These are phyloP conservation scores for Diachasma alloeum DNA, from an alignment of 1,140 invertebrate genomes.

Conservation along the genomic window DNA sequence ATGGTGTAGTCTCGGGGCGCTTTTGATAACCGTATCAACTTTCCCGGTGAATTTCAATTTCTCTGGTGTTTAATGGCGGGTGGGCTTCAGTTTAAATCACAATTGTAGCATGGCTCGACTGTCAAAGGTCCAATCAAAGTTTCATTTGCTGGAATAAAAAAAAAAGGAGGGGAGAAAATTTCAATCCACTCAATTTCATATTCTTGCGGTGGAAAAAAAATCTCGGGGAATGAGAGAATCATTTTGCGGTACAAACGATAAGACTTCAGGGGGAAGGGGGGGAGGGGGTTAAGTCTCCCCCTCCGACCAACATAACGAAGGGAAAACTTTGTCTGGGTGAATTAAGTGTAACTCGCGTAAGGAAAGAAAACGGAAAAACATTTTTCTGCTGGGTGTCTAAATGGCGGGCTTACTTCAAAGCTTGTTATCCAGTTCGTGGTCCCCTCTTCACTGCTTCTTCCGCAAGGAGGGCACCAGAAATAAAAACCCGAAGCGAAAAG, in stretches of 20 bases:
- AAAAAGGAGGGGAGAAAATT: neutral
- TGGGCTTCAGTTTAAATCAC: neutral
- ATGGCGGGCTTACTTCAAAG: conserved; percentile 49
- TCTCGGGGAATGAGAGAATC: conserved; percentile 7
- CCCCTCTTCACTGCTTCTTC: conserved; percentile 3
- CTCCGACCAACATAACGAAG: conserved; percentile 39
- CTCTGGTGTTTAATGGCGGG: conserved; percentile 26
- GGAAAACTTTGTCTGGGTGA: conserved; percentile 45
- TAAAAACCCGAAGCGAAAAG: conserved; percentile 15
- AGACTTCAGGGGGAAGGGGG: neutral
- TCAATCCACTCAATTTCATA: neutral
- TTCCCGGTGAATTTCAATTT: conserved; percentile 38
- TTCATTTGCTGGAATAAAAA: neutral
- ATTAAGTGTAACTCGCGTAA: conserved; percentile 44
- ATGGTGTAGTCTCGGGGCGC: conserved; percentile 37
- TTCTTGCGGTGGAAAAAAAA: conserved; percentile 11
- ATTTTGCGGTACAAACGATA: conserved; percentile 44
- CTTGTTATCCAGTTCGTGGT: conserved; percentile 43
- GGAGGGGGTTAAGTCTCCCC: neutral
- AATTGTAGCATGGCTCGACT: neutral
- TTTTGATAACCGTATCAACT: conserved; percentile 32
- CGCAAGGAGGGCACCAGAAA: neutral
- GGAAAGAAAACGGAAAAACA: conserved; percentile 44
- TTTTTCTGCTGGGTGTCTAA: conserved; percentile 47
- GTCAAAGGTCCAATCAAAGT: neutral